phyloP scores from a whole-genome alignment of 1,140 invertebrate genomes.

The Carcinoscorpius rotundicauda region DNA sequence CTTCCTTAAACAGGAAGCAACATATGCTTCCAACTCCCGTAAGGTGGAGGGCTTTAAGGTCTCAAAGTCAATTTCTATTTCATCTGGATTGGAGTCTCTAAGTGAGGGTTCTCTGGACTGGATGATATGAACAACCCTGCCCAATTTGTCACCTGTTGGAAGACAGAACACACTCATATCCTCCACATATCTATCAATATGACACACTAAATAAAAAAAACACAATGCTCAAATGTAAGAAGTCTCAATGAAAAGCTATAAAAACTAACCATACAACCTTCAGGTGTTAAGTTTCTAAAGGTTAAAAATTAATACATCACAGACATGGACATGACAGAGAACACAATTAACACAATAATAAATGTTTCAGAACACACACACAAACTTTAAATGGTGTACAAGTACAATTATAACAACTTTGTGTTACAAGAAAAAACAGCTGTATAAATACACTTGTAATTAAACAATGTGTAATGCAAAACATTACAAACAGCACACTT shows the following conservation, averaged over 20 bases:
- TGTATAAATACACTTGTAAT: no score
- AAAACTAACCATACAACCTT: background rate
- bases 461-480: no score
- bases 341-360: no score
- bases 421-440: no score
- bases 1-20: slow-evolving; percentile 93
- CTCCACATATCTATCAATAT: background rate
- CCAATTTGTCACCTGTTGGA: slow-evolving; percentile 84
- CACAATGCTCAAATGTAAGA: background rate
- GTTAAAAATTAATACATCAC: no score
- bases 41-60: slow-evolving; percentile 96
- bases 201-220: background rate
- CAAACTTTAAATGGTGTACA: no score
- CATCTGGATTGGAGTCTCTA: slow-evolving; percentile 97
- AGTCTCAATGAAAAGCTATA: background rate
- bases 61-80: slow-evolving; percentile 99
- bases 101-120: slow-evolving; percentile 93
- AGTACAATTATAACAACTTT: no score
- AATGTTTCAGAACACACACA: no score
- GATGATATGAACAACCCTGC: slow-evolving; percentile 96
- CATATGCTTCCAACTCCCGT: slow-evolving; percentile 93
- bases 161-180: background rate
- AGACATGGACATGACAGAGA: no score
- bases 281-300: background rate
- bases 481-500: no score